Evolutionary conservation across 2,797 vertebrate species (phyloP).

Genomic region (Aplochiton taeniatus): DNA sequence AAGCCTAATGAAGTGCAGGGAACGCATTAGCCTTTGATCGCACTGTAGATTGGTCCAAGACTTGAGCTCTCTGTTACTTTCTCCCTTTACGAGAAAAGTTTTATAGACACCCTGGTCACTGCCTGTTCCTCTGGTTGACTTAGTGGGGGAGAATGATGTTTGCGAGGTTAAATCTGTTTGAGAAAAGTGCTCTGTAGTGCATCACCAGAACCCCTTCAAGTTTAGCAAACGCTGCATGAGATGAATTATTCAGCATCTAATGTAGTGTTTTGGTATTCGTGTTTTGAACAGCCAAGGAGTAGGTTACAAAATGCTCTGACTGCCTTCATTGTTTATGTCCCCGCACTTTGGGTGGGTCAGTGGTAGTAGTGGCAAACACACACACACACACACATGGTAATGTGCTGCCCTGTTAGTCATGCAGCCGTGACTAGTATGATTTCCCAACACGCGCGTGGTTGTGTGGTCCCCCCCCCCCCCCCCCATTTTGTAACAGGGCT

Average conservation of each 20-base stretch:
- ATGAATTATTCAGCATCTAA: no score
- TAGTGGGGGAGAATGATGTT: slow-evolving; percentile 28
- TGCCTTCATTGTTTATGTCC: slow-evolving; percentile 63
- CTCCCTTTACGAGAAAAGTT: slow-evolving; percentile 23
- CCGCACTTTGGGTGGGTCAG: slow-evolving; percentile 14
- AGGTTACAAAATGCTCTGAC: no score
- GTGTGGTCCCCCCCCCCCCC: slow-evolving; percentile 20
- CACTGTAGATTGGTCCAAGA: slow-evolving; percentile 32
- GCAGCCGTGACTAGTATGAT: slow-evolving; percentile 50
- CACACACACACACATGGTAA: no score
- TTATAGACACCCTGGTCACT: slow-evolving; percentile 27
- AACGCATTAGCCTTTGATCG: slow-evolving; percentile 36
- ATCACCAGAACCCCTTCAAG: no score
- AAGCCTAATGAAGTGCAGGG: slow-evolving; percentile 47
- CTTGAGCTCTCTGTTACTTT: slow-evolving; percentile 22
- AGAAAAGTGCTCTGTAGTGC: background rate
- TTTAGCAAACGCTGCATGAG: no score
- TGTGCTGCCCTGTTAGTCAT: slow-evolving; percentile 49
- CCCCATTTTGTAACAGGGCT: slow-evolving; percentile 20
- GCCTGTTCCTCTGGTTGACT: slow-evolving; percentile 17
- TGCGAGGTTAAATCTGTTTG: no score
- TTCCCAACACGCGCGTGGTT: slow-evolving; percentile 41
- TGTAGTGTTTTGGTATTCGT: no score
- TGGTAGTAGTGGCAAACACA: background rate
- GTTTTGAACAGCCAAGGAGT: no score